Base-by-base conservation (phyloP, 1,140 invertebrate genomes). In the Drosophila nigromelanica region DNA sequence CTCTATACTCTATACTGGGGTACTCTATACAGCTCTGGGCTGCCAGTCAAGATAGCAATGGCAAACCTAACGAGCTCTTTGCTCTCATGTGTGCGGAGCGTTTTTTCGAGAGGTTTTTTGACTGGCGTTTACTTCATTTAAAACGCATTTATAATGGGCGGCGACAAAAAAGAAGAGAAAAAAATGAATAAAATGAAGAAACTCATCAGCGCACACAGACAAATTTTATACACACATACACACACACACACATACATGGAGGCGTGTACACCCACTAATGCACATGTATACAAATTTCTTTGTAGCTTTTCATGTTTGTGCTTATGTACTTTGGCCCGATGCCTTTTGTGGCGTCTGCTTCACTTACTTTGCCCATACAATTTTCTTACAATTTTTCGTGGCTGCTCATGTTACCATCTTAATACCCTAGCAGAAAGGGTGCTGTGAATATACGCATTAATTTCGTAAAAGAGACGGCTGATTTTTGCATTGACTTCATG, bases 101-200 rank as follows among this genome's bases (percentile, higher is more conserved):
- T 60, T 27, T 69, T 55, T 73, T 76, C 30, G 51, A 51, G 52
- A 83, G 60, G 55, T 82, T 83, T 83, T 73, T 83, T 64, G 78
- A 76, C 82, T 89, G 82, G 78, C 75, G 78, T 87, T 86, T 86
- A 86, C 83, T 89, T 89, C 83, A 89, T 89, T 89, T 89, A 89
- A 89, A 89, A 89, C 83, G 83, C 83, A 89, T 89, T 89, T 89
- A 89, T 89, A 89, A 83, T 74, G 73, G 73, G 71, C 82, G 72
- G 61, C 64, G 52, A 81, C 76, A 76, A 76, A 73, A 87, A 70
- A 59, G 52, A 33, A 45, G 2, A 12, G 14, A 43, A 33, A 63
- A 70, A 55, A 52, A 52, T 43, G 55, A 68, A 71, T 33, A 61
- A 55, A 60, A 61, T 51, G 66, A 75, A 54, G 83, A 89, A 87